Evolutionary conservation across 1,140 invertebrate genomes (phyloP).

Genomic region (Bombyx mandarina): DNA sequence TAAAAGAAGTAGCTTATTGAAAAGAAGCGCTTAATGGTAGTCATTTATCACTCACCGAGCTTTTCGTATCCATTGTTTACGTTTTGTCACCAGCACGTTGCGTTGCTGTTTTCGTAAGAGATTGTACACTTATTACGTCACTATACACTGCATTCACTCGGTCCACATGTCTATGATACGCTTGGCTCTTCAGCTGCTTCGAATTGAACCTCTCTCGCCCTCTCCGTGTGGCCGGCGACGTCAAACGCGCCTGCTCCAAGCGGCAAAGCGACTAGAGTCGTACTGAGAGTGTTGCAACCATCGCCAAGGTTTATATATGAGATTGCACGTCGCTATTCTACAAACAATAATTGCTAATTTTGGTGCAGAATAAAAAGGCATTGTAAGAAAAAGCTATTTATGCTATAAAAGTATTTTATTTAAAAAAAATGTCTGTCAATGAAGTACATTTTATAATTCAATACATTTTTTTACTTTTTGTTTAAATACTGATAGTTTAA

Average conservation of each 20-base stretch:
- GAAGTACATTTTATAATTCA: too few species aligned
- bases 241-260: constrained; percentile 55
- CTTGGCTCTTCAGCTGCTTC: constrained; percentile 34
- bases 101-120: constrained; percentile 27
- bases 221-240: constrained; percentile 64
- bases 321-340: constrained; percentile 36
- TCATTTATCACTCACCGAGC: constrained; percentile 40
- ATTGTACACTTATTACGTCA: constrained; percentile 53
- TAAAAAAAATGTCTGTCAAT: too few species aligned
- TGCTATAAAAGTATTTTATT: too few species aligned
- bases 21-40: background rate
- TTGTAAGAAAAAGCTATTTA: too few species aligned
- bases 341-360: background rate
- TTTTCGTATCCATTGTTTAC: constrained; percentile 57
- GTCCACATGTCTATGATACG: constrained; percentile 52
- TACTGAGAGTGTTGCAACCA: constrained; percentile 69
- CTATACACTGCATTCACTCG: constrained; percentile 62
- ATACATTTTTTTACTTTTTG: too few species aligned
- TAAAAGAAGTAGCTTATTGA: background rate
- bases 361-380: too few species aligned
- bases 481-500: too few species aligned
- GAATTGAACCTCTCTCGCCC: constrained; percentile 64
- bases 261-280: constrained; percentile 73
- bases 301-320: constrained; percentile 65
- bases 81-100: constrained; percentile 30